A percentile compares a stretch with the other conserved stretches of the same genome.
phyloP scores from a whole-genome alignment of 2,797 vertebrate species.

The Pseudochirops corinnae region DNA sequence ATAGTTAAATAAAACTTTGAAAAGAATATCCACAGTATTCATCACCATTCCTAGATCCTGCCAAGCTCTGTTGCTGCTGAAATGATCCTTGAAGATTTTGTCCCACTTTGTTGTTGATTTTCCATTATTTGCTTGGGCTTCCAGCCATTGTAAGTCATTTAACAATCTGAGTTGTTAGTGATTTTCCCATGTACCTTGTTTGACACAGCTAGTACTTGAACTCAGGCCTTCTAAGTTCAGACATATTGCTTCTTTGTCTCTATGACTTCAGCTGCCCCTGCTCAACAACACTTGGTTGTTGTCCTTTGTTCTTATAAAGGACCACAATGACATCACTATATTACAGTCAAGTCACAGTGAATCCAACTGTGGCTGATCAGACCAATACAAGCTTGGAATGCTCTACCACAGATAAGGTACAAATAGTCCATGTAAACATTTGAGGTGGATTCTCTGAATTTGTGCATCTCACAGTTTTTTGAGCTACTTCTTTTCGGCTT shows the following conservation, averaged over 20 bases:
- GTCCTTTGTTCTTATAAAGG: neutral
- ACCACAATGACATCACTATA: neutral
- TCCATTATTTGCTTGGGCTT: neutral
- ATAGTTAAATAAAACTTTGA: neutral
- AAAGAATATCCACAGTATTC: neutral
- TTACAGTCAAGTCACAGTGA: neutral
- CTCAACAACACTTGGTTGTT: neutral
- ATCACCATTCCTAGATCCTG: neutral
- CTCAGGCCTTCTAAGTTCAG: neutral
- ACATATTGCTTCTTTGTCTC: neutral
- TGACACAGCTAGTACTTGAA: neutral
- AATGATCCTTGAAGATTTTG: neutral
- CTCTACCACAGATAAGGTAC: neutral
- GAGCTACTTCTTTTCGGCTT: neutral
- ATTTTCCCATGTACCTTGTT: neutral
- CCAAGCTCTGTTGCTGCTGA: neutral
- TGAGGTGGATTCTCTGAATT: neutral
- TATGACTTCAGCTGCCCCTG: neutral
- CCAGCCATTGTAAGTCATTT: neutral
- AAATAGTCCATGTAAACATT: neutral
- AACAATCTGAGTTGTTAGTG: neutral
- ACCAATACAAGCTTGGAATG: neutral
- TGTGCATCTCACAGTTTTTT: neutral
- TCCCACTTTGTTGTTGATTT: neutral
- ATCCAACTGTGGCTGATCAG: neutral